phyloP scores from a whole-genome alignment of 2,113 vertebrate genomes.

The Macaca fascicularis region DNA sequence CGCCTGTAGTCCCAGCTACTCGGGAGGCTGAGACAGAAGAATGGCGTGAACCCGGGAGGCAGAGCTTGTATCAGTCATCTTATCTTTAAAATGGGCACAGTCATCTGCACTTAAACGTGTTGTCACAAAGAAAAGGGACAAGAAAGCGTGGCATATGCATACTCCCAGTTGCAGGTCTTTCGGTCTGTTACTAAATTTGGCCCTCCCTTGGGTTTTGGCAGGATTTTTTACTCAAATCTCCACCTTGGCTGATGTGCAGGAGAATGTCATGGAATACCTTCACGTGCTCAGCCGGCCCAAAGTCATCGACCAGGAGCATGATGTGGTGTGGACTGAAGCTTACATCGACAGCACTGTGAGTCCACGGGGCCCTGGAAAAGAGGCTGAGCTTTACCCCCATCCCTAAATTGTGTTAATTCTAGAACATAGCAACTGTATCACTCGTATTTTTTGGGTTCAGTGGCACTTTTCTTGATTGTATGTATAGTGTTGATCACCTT shows the following conservation, averaged over 20 bases:
- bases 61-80: no score
- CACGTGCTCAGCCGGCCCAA: slow-evolving; percentile 98
- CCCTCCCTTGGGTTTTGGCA: slow-evolving; percentile 75
- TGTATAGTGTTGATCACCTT: neutral
- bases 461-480: neutral
- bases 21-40: no score
- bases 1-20: no score
- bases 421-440: neutral
- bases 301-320: slow-evolving; percentile 98
- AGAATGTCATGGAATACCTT: slow-evolving; percentile 99
- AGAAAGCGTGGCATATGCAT: rapidly evolving
- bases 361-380: slow-evolving; percentile 53
- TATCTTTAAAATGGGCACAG: no score
- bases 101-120: no score
- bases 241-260: slow-evolving; percentile 97
- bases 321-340: slow-evolving; percentile 98
- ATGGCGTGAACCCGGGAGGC: no score
- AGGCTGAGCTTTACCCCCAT: neutral
- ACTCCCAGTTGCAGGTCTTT: neutral
- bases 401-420: neutral
- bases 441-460: neutral
- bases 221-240: slow-evolving; percentile 99
- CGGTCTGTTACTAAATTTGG: neutral
- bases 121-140: no score
- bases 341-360: slow-evolving; percentile 99